Conservation (phyloP, 2,888 invertebrate genomes). For the Tricholauxania praeusta region DNA sequence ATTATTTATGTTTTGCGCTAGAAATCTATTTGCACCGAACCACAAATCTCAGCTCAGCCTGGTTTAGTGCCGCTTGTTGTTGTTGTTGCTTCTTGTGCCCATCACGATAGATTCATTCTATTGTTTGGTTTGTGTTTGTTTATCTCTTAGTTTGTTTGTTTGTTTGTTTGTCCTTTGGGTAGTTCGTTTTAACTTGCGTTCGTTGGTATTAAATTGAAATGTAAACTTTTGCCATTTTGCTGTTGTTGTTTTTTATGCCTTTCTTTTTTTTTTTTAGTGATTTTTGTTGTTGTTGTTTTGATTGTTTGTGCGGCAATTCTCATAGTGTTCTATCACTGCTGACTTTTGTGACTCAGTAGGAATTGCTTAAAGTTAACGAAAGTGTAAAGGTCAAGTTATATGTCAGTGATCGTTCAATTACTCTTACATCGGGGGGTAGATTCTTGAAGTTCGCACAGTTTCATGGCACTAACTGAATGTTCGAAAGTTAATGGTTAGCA, state of each 20-base stretch:
- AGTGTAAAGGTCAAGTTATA: too few relatives aligned
- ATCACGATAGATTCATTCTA: not conserved
- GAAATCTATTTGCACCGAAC: slow-evolving; percentile 66
- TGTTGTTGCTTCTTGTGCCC: too few relatives aligned
- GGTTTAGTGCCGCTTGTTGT: slow-evolving; percentile 2
- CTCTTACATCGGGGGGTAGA: too few relatives aligned
- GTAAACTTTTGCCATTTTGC: slow-evolving; percentile 54
- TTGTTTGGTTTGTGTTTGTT: slow-evolving; percentile 14
- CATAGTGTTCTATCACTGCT: too few relatives aligned
- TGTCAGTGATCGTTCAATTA: too few relatives aligned
- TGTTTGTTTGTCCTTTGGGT: not conserved
- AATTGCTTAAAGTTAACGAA: too few relatives aligned
- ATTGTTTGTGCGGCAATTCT: too few relatives aligned
- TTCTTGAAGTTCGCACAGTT: too few relatives aligned
- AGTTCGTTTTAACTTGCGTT: slow-evolving; percentile 49
- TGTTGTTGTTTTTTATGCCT: slow-evolving; percentile 1
- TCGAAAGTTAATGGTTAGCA: too few relatives aligned
- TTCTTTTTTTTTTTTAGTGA: too few relatives aligned
- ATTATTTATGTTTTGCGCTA: slow-evolving; percentile 65
- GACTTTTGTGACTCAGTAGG: too few relatives aligned
- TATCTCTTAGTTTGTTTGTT: not conserved
- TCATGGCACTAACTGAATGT: too few relatives aligned
- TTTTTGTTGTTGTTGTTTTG: slow-evolving; percentile 3
- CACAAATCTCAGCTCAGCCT: slow-evolving; percentile 64
- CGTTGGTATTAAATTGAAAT: slow-evolving; percentile 64